Evolutionary conservation across 2,113 vertebrate genomes (phyloP).

Genomic region (Formicarius rufipectus): DNA sequence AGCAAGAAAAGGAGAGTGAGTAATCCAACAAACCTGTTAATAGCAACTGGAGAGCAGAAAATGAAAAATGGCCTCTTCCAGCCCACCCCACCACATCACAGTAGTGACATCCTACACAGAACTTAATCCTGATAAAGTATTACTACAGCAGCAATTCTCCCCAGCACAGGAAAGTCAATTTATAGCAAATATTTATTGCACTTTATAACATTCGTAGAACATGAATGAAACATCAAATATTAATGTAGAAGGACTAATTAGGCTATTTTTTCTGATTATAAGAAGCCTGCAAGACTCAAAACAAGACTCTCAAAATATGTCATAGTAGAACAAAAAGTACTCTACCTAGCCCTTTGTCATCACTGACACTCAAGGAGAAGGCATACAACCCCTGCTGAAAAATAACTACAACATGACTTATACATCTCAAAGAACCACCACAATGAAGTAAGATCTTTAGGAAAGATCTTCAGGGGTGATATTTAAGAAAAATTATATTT

Average conservation of each 20-base stretch:
- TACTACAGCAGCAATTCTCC: not conserved
- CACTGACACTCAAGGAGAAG: not conserved
- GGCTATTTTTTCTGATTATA: not conserved
- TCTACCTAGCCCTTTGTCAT: not conserved
- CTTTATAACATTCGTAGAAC: not conserved
- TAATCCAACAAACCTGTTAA: not conserved
- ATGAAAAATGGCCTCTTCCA: not conserved
- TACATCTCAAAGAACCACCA: not conserved
- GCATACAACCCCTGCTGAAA: not conserved
- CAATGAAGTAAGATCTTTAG: not conserved
- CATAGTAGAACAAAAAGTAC: not conserved
- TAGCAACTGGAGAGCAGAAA: not conserved
- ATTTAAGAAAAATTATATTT: not conserved
- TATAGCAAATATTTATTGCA: not conserved
- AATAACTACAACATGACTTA: not conserved
- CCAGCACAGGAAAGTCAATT: not conserved
- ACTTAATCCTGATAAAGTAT: not conserved
- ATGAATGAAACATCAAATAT: not conserved
- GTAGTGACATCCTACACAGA: not conserved
- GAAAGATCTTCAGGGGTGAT: not conserved
- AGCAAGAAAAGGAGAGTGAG: not conserved
- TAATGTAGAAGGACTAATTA: not conserved
- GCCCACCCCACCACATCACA: not conserved
- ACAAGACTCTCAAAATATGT: not conserved
- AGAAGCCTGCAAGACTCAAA: not conserved